Evolutionary conservation across 2,113 vertebrate genomes (phyloP).

Genomic region (Hydrochoerus hydrochaeris): DNA sequence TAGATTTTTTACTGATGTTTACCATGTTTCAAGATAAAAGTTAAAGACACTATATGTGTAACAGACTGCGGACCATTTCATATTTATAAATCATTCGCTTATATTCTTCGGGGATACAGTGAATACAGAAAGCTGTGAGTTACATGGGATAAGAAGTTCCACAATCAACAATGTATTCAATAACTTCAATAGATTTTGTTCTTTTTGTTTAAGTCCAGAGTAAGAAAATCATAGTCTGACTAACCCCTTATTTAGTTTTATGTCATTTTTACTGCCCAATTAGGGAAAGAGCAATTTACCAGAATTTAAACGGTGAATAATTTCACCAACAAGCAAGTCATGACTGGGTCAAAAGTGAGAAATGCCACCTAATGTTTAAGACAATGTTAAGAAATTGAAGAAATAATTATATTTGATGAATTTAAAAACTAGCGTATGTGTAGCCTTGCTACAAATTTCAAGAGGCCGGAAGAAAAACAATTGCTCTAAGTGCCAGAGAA

Average conservation of each 20-base stretch:
- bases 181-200: background rate
- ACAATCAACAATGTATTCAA: background rate
- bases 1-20: background rate
- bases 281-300: background rate
- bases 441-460: background rate
- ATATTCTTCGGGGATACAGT: background rate
- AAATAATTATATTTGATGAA: background rate
- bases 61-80: background rate
- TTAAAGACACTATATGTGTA: background rate
- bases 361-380: background rate
- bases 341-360: conserved; percentile 2
- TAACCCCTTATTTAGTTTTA: background rate
- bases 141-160: background rate
- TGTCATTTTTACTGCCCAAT: background rate
- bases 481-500: background rate
- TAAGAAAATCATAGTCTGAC: background rate
- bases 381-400: background rate
- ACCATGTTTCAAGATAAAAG: background rate
- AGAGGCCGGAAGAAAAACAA: background rate
- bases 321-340: background rate
- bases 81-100: background rate
- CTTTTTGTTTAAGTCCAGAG: background rate
- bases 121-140: background rate
- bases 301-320: conserved; percentile 6
- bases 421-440: background rate